Evolutionary conservation across 2,113 vertebrate species (phyloP), one percentile per base, ranked within the genome.

Genomic region (Uria lomvia): DNA sequence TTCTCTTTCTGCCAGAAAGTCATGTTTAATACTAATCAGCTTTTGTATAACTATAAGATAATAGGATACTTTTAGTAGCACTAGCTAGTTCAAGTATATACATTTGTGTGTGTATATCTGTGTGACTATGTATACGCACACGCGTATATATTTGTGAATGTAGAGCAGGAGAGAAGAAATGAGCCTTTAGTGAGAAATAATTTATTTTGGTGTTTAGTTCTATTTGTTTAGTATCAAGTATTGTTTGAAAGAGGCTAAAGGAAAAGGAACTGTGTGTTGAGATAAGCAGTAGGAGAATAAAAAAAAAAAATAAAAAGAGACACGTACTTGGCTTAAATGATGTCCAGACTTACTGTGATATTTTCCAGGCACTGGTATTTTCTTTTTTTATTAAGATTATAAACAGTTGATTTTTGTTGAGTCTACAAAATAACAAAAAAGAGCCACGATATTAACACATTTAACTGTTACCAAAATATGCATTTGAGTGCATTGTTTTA

Each of bases 201-300:
- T 97, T 97, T 97, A 90, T 96, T 96, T 97, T 94, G 34, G 40
- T 96, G 12, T 93, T 88, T 70, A 58, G 63, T 90, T 97, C 82
- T 96, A 87, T 97, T 97, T 98, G 91, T 96, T 97, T 95, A 90
- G 80, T 86, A 85, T 97, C 55, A n/a, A 96, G 86, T 97, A 96
- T 97, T 97, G 96, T 98, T 98, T 97, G 80, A 97, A 97, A 96
- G 73, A 86, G 70, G 27, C 86, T 90, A 83, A 95, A 96, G 95
- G 95, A 97, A 96, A 97, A 97, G 96, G 94, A 97, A 88, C 94
- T 96, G 93, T 96, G 80, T 15, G 19, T 96, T 96, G 94, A 97
- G 97, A 98, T 98, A 98, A 98, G 96, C 76, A 88, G 72, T 90
- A 78, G 56, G 43, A 87, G 95, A 96, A 95, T 96, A 29, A 93